phyloP scores from a whole-genome alignment of 1,140 invertebrate genomes.

The Kradibia gibbosae region DNA sequence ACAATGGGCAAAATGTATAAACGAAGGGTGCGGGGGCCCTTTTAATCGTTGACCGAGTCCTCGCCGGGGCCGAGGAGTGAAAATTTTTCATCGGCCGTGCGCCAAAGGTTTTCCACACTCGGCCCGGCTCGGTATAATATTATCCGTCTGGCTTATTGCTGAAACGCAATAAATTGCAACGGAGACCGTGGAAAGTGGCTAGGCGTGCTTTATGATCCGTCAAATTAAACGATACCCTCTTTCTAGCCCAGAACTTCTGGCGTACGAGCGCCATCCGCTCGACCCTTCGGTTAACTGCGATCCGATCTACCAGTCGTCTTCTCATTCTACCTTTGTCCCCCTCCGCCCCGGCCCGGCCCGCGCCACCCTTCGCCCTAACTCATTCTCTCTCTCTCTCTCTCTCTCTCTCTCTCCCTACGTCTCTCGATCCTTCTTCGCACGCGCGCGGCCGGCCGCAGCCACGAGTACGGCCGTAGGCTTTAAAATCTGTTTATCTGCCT shows the following conservation, averaged over 20 bases:
- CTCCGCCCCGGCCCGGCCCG: too few species aligned
- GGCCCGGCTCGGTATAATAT: constrained; percentile 35
- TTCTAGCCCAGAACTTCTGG: background rate
- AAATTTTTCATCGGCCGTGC: background rate
- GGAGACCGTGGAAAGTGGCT: constrained; percentile 61
- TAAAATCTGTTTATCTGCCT: background rate
- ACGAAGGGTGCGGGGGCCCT: too few species aligned
- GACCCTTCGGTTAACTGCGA: constrained; percentile 61
- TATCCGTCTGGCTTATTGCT: constrained; percentile 13
- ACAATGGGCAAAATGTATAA: too few species aligned
- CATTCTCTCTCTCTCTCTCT: background rate
- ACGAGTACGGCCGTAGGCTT: too few species aligned
- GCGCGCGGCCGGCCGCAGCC: too few species aligned
- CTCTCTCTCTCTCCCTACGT: background rate
- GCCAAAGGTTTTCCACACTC: background rate
- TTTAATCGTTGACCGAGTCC: too few species aligned
- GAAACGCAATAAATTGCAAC: constrained; percentile 16
- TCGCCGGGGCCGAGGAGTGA: too few species aligned
- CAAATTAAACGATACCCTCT: constrained; percentile 74
- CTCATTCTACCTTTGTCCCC: background rate
- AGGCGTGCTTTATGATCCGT: constrained; percentile 73
- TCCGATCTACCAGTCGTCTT: constrained; percentile 59
- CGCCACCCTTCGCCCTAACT: background rate
- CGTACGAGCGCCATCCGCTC: background rate
- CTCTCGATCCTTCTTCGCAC: background rate